These are phyloP conservation scores for Diplodus puntazzo DNA, from an alignment of 2,797 vertebrate species.

Conservation along the genomic window DNA sequence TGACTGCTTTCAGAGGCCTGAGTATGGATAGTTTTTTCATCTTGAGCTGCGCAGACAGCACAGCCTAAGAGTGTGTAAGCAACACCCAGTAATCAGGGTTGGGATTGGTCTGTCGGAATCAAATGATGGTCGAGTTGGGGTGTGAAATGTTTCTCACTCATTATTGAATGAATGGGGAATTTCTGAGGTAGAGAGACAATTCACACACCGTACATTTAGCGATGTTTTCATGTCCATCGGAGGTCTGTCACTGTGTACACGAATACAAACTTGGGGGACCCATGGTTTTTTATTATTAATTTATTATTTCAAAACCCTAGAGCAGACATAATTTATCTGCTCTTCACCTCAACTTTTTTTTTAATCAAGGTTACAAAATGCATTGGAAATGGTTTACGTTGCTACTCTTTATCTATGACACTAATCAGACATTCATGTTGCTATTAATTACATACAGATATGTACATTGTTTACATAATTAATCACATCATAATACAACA, in stretches of 20 bases:
- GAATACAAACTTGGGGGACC: not conserved
- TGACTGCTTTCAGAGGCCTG: not conserved
- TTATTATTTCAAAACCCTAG: not conserved
- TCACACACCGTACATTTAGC: not conserved
- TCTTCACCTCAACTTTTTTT: too few species aligned
- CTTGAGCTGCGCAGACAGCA: not conserved
- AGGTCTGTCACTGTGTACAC: too few species aligned
- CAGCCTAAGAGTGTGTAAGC: too few species aligned
- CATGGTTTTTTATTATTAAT: too few species aligned
- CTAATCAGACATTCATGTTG: not conserved
- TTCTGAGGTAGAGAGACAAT: not conserved
- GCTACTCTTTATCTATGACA: not conserved
- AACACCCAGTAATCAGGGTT: too few species aligned
- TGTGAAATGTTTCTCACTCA: too few species aligned
- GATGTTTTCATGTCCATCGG: not conserved
- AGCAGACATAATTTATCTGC: not conserved
- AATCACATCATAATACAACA: not conserved
- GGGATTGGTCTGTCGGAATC: too few species aligned
- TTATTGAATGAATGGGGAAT: too few species aligned
- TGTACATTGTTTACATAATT: conserved; percentile 19
- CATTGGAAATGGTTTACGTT: conserved; percentile 1
- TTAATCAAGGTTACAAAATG: not conserved
- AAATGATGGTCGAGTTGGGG: too few species aligned
- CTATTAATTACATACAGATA: conserved; percentile 39
- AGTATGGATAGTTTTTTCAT: not conserved